Conservation (phyloP, 2,797 vertebrate species). For the Leontocebus nigricollis region DNA sequence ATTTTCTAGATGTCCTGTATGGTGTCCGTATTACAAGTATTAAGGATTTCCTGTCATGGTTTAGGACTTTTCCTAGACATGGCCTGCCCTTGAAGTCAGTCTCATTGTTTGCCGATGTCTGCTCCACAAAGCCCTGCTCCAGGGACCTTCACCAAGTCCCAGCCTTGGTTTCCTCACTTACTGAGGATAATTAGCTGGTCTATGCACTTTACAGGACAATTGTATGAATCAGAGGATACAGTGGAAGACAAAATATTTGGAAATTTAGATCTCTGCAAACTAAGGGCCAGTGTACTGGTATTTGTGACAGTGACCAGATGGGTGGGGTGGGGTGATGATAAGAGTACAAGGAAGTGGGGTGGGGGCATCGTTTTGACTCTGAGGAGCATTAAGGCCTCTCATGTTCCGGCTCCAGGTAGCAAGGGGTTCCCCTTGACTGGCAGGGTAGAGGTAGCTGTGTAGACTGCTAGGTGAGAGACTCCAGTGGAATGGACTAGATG, state of each 20-base stretch:
- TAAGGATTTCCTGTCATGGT: neutral
- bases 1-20: neutral
- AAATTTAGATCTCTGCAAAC: neutral
- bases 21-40: neutral
- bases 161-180: neutral
- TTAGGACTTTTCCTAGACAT: neutral
- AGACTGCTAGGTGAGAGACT: neutral
- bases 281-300: neutral
- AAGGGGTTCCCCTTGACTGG: neutral
- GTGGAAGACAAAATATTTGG: neutral
- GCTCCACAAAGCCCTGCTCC: neutral
- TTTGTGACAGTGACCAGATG: neutral
- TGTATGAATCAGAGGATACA: neutral
- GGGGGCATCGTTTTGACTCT: neutral
- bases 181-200: neutral
- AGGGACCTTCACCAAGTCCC: neutral
- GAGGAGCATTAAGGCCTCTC: neutral
- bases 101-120: neutral
- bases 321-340: neutral
- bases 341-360: neutral
- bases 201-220: neutral
- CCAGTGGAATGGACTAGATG: neutral
- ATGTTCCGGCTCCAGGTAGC: neutral
- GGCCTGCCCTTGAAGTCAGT: neutral
- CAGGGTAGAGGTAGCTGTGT: neutral